phyloP scores from a whole-genome alignment of 2,797 vertebrate species.

The Eospalax fontanierii region DNA sequence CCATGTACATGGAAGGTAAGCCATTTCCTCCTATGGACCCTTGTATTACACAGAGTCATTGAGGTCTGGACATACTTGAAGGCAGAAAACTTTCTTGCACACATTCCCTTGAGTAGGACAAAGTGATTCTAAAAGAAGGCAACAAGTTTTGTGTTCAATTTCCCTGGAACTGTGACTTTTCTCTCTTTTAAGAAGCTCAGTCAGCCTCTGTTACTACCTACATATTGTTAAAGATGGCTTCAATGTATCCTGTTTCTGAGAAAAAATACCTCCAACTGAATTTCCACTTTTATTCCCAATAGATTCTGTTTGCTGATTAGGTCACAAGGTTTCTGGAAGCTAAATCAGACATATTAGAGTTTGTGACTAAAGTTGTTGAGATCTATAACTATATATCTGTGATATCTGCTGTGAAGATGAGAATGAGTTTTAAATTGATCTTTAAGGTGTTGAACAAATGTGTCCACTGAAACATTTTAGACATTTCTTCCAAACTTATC shows the following conservation, averaged over 20 bases:
- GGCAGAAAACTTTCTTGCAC: neutral
- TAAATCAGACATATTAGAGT: constrained; percentile 78
- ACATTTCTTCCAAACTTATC: constrained; percentile 74
- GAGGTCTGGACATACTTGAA: neutral
- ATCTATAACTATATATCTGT: constrained; percentile 72
- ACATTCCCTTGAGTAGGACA: neutral
- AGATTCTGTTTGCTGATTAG: constrained; percentile 75
- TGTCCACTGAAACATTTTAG: constrained; percentile 71
- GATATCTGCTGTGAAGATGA: constrained; percentile 67
- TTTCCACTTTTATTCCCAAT: constrained; percentile 74
- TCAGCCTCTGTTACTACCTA: neutral
- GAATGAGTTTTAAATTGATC: constrained; percentile 83
- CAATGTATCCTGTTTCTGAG: constrained; percentile 48
- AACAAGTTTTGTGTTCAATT: constrained; percentile 27
- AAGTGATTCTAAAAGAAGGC: constrained; percentile 2
- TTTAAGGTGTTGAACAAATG: constrained; percentile 75
- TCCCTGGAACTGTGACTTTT: constrained; percentile 53
- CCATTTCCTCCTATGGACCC: neutral
- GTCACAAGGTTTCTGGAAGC: constrained; percentile 77
- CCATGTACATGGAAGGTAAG: neutral
- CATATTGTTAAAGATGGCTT: constrained; percentile 51
- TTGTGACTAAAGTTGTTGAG: constrained; percentile 75
- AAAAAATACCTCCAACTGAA: constrained; percentile 64
- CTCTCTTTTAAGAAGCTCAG: neutral
- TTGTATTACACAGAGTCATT: neutral